Percentiles rank a stretch among this genome's conserved stretches.
Conservation (phyloP, 1,140 invertebrate species). For the Latrodectus geometricus region DNA sequence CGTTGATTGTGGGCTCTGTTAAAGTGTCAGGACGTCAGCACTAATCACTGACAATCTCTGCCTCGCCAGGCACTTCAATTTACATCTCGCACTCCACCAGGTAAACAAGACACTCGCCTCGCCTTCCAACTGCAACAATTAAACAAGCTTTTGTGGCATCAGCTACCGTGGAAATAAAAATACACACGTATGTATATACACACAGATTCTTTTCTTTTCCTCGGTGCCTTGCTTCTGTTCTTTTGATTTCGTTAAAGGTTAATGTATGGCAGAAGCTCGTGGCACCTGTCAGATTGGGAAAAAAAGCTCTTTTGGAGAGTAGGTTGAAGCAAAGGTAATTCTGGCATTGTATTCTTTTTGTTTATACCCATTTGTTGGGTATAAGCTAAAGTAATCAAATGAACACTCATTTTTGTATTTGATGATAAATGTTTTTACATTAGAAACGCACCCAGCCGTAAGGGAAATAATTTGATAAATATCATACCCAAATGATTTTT, state of each 20-base stretch:
- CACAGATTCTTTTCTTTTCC: not conserved
- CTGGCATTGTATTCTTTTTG: not conserved
- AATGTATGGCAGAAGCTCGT: not conserved
- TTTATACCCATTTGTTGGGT: not conserved
- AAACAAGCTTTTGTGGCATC: not conserved
- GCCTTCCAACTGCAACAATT: not conserved
- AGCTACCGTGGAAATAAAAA: no score
- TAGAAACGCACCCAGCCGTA: no score
- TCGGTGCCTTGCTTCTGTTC: not conserved
- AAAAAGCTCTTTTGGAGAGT: not conserved
- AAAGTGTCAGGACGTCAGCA: not conserved
- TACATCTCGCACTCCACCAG: not conserved
- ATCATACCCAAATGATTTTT: no score
- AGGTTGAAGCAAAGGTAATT: not conserved
- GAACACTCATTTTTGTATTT: no score
- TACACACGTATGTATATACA: not conserved
- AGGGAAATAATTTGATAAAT: no score
- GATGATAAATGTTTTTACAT: no score
- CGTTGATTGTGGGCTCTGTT: conserved; percentile 10
- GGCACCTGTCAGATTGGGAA: not conserved
- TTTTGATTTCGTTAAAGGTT: not conserved
- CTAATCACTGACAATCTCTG: conserved; percentile 7
- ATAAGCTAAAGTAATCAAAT: not conserved
- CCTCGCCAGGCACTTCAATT: not conserved
- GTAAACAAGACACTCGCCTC: not conserved